Conservation (phyloP, 2,888 invertebrate genomes). For the Drosophila picticornis region DNA sequence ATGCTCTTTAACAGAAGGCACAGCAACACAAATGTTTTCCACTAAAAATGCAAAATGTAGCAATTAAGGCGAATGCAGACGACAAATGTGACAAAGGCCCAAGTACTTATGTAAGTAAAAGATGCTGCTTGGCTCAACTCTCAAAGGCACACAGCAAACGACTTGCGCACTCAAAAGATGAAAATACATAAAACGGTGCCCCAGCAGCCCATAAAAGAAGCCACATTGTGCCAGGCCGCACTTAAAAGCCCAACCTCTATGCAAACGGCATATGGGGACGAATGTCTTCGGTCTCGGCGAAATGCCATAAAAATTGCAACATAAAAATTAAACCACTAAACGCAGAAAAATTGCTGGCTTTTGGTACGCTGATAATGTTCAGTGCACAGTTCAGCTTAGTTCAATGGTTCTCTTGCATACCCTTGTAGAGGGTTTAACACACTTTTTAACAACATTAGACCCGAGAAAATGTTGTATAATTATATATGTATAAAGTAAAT, state of each 20-base stretch:
- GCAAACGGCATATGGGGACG: conserved; percentile 32
- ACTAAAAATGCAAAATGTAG: conserved; percentile 56
- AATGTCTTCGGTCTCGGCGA: conserved; percentile 35
- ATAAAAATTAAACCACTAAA: conserved; percentile 80
- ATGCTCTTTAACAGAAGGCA: conserved; percentile 36
- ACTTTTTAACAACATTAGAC: background rate
- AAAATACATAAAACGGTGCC: conserved; percentile 71
- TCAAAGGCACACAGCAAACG: conserved; percentile 54
- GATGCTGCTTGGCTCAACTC: conserved; percentile 56
- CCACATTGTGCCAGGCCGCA: conserved; percentile 73
- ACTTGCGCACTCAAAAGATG: conserved; percentile 72
- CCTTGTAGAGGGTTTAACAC: background rate
- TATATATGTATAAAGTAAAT: background rate
- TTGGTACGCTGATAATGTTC: conserved; percentile 42
- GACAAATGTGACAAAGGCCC: conserved; percentile 62
- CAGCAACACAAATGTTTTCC: conserved; percentile 15
- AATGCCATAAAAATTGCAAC: conserved; percentile 71
- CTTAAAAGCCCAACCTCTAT: conserved; percentile 56
- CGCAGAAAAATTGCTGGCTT: conserved; percentile 63
- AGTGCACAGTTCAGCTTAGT: conserved; percentile 27
- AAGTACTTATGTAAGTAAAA: conserved; percentile 28
- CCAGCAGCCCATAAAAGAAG: conserved; percentile 74
- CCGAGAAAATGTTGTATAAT: background rate
- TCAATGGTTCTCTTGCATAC: background rate
- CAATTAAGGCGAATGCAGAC: conserved; percentile 64